These are phyloP conservation scores for Gallinago undulata DNA, from an alignment of 2,113 vertebrate genomes.

Conservation along the genomic window DNA sequence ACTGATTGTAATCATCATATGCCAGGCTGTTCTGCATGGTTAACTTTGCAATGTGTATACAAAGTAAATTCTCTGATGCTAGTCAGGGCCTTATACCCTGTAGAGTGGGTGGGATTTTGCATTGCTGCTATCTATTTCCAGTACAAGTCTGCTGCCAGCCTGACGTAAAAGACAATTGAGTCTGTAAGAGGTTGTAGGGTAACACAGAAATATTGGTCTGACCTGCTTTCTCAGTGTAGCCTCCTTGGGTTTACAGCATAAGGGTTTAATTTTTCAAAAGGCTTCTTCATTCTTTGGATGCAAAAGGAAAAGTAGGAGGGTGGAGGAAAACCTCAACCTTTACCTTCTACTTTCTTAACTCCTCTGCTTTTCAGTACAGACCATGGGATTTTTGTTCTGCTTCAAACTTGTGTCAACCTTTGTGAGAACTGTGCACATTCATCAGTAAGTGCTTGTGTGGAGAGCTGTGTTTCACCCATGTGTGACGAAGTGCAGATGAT, in stretches of 20 bases:
- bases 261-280: not conserved
- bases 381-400: not conserved
- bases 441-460: not conserved
- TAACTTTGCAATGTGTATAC: not conserved
- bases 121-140: fast-evolving
- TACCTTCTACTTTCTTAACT: not conserved
- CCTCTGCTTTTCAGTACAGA: not conserved
- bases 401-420: not conserved
- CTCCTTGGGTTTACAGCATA: not conserved
- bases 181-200: not conserved
- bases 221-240: not conserved
- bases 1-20: fast-evolving
- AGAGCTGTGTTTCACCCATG: not conserved
- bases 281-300: not conserved
- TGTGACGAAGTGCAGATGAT: not conserved
- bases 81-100: not conserved
- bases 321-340: not conserved
- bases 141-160: not conserved
- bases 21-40: not conserved
- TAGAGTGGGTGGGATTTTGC: not conserved
- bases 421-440: not conserved
- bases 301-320: no score
- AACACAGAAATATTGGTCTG: not conserved
- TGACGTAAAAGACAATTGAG: not conserved
- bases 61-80: not conserved